Base-by-base conservation (phyloP, 2,888 invertebrate species). In the Ectemnius cavifrons region DNA sequence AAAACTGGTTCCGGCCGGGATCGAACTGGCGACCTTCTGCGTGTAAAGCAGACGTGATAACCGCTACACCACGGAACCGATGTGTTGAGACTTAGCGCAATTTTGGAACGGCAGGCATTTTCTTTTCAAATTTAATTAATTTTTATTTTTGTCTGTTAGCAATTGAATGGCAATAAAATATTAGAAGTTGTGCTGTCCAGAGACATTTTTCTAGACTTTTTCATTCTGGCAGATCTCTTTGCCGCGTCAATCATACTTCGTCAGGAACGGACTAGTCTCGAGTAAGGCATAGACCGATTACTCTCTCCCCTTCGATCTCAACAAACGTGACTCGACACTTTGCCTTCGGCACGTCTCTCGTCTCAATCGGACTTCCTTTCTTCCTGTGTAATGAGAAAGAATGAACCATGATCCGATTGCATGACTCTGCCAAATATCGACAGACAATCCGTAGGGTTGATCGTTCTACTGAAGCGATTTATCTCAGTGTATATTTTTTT, bases 1-100 rank as follows among this genome's bases (percentile, higher is more conserved):
- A 84, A 81, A 74, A 80, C 67, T 83, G 86, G 84, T 84, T 85
- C 85, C 86, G 85, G 86, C 86, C 85, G 83, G 85, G 87, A 87
- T 87, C 87, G 87, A 87, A 87, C 86, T 81, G 86, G 84, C 84
- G 87, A 84, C 86, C 86, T 88, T 86, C 86, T 87, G 87, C 87
- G 84, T 88, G 86, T 87, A 86, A 88, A 86, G 87, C 87, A 86
- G 85, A 87, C 84, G 85, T 86, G 85, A 86, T 87, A 84, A 87
- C 86, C 85, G 83, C 85, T 86, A 85, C 84, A 87, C 85, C 82
- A 87, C 86, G 85, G 82, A 86, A 86, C 86, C 86, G 67, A 13
- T 8, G 52, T 49, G 57, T 59, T 37, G n/a, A 16, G 2, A 5
- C 13, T 2, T 1, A 6, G 13, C 4, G 20, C 47, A 37, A 20